Base-by-base conservation (phyloP, 30 jellyfish, hydroid and myxozoan species). In the Cassiopea xamachana region DNA sequence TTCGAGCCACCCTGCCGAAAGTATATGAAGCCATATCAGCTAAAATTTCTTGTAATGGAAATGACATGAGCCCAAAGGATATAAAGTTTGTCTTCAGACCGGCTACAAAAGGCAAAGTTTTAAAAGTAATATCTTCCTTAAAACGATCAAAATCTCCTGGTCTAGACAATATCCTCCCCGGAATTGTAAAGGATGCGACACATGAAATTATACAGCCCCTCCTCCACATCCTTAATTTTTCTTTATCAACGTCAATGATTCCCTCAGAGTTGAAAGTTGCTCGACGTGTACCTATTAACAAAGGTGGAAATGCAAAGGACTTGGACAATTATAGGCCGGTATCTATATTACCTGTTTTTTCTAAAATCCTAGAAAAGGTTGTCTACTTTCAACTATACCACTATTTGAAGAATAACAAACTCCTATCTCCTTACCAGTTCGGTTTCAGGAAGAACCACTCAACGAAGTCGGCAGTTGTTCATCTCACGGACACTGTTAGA, bases 81-180 rank as follows among this genome's bases (percentile, higher is more conserved):
- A 79, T 45, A 79, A 4, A 44, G 87, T 79, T 79, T 19, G 16
- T 72, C 77, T 79, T 79, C 87, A 79, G 59, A 79, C 87, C 48
- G 59, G 87, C 9, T 13, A 79, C 87, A 79, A 47, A 79, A 47
- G 87, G 87, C 87, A 60, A 81, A 67, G 51, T n/a, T 48, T 67
- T 69, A 51, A 87, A 87, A 87, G 48, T 87, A 17, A 70, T 87
- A 46, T 12, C 43, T 2, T 58, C 75, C 15, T 2, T 61, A 78
- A 87, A 87, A 4, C 27, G 86, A 64, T 79, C 92, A 19, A 78
- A 87, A 62, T 76, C 95, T 43, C 10, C 93, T 44, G 92, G 93
- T 39, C 59, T 64, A 18, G 92, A 87, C 64, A 62, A 47, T 46
- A 27, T 61, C 49, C 95, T 93, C 46, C 72, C 90, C 46, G 75